Evolutionary conservation across 2,888 invertebrate species (phyloP).

Genomic region (Vesta saturnalis): DNA sequence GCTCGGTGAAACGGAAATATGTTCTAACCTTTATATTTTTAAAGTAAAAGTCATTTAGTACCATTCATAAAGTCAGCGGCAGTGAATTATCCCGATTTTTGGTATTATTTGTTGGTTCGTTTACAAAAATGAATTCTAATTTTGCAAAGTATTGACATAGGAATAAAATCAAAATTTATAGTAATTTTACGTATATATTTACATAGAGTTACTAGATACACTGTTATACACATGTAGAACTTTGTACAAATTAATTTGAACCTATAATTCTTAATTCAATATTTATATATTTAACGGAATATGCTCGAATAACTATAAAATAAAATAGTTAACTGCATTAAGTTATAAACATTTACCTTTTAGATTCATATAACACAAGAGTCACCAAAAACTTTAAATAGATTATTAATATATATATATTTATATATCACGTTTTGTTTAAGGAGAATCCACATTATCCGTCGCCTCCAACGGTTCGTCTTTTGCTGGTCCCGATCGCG

Average conservation of each 20-base stretch:
- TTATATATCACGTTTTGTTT: slow-evolving; percentile 23
- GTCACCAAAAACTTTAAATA: slow-evolving; percentile 25
- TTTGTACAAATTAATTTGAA: slow-evolving; percentile 28
- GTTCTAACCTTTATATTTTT: too few species aligned
- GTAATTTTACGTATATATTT: slow-evolving; percentile 12
- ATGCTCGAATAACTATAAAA: slow-evolving; percentile 26
- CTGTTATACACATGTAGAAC: slow-evolving; percentile 32
- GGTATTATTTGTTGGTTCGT: too few species aligned
- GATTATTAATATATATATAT: background rate
- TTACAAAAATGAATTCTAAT: too few species aligned
- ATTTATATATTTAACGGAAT: background rate
- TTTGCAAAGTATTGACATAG: background rate
- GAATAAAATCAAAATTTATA: background rate
- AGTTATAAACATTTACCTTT: slow-evolving; percentile 36
- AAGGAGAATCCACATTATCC: slow-evolving; percentile 33
- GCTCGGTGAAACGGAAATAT: too few species aligned
- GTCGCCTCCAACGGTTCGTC: slow-evolving; percentile 42
- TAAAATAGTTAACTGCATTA: slow-evolving; percentile 19
- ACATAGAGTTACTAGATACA: slow-evolving; percentile 25
- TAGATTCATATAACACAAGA: slow-evolving; percentile 27
- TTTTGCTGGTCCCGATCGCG: slow-evolving; percentile 51
- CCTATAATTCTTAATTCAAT: slow-evolving; percentile 13
- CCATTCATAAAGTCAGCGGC: too few species aligned
- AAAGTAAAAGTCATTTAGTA: too few species aligned
- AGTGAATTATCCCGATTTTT: too few species aligned